phyloP scores from a whole-genome alignment of 37 sponge, comb jelly and placozoan species.

The Aplysina aerophoba region DNA sequence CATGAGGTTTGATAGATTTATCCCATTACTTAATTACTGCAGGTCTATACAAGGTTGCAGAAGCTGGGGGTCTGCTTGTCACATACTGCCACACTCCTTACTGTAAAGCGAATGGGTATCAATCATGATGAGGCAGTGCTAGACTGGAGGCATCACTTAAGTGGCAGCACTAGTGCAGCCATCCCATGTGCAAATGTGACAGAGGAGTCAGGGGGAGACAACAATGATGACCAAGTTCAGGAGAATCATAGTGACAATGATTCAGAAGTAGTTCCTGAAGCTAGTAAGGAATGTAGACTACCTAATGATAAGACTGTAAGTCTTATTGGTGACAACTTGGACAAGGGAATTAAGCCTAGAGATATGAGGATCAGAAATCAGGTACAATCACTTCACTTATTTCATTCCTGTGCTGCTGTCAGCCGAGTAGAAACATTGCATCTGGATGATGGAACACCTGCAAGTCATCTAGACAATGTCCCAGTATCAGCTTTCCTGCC shows the following conservation, averaged over 20 bases:
- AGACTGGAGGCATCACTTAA: conserved; percentile 10
- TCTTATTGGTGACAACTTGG: conserved; percentile 44
- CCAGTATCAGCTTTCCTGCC: conserved; percentile 13
- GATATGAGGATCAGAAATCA: conserved; percentile 23
- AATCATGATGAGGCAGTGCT: neutral
- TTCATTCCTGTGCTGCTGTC: conserved; percentile 18
- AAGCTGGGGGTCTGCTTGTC: conserved; percentile 15
- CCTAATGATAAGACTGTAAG: no score
- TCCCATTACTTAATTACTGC: neutral
- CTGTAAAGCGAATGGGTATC: conserved; percentile 8
- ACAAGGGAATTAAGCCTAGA: conserved; percentile 14
- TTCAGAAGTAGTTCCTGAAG: no score
- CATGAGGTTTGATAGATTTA: no score
- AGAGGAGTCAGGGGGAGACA: no score
- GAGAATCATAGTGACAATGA: no score
- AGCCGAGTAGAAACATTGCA: conserved; percentile 5
- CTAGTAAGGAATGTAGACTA: no score
- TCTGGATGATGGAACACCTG: conserved; percentile 21
- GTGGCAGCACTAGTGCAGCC: no score
- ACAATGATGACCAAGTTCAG: no score
- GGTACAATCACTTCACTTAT: conserved; percentile 11
- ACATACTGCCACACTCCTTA: neutral
- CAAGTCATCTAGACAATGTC: neutral
- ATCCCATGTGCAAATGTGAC: no score
- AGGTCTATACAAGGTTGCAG: neutral